These are phyloP conservation scores for Tapirus terrestris DNA, from an alignment of 2,113 vertebrate species.

Conservation along the genomic window DNA sequence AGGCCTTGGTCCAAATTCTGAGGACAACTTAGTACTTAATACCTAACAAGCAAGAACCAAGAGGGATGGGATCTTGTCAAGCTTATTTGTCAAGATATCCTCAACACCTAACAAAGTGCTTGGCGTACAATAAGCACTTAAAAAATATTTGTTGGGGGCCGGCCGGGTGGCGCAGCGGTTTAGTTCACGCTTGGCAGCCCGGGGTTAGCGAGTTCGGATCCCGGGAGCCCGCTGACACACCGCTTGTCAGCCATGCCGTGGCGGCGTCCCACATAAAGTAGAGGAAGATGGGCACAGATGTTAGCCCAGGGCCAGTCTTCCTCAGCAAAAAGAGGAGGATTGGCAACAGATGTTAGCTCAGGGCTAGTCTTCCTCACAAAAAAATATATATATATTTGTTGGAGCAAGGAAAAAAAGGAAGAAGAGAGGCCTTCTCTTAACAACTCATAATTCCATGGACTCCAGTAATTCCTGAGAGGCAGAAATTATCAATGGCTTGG, in stretches of 20 bases:
- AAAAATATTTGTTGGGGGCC: neutral
- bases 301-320: no score
- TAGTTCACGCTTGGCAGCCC: no score
- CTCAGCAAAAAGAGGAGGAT: no score
- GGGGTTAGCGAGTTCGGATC: no score
- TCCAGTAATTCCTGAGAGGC: neutral
- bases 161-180: no score
- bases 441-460: neutral
- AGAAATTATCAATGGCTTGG: neutral
- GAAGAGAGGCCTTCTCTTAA: neutral
- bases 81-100: neutral
- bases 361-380: no score
- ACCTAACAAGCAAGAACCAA: neutral
- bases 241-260: no score
- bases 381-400: neutral
- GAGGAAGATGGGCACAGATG: no score
- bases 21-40: neutral
- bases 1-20: slow-evolving; percentile 28
- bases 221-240: no score
- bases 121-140: neutral
- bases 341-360: no score
- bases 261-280: no score
- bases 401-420: neutral
- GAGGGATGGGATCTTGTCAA: neutral
- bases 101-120: neutral